Conservation (phyloP, 1,140 invertebrate genomes). For the Drosophila trapezifrons region DNA sequence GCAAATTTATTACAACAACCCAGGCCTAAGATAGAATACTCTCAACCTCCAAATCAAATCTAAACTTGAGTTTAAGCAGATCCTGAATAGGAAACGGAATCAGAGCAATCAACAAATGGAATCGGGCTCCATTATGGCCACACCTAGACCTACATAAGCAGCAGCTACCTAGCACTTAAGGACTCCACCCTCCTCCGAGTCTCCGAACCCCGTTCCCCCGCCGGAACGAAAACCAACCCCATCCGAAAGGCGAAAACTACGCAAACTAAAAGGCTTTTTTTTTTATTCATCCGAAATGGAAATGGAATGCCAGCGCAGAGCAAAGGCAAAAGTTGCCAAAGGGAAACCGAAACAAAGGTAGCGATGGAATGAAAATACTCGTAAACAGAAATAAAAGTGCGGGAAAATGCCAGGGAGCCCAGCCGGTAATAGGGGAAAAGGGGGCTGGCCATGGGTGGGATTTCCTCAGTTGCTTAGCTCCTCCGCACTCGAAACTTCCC, state of each 20-base stretch:
- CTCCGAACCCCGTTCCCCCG: neutral
- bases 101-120: conserved; percentile 50
- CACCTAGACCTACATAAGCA: conserved; percentile 66
- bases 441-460: conserved; percentile 16
- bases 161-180: conserved; percentile 37
- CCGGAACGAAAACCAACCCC: conserved; percentile 33
- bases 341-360: conserved; percentile 60
- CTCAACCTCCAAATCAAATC: neutral
- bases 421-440: neutral
- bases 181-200: conserved; percentile 1
- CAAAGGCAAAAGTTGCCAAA: conserved; percentile 59
- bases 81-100: conserved; percentile 5
- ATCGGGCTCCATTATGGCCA: conserved; percentile 35
- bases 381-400: too few relatives aligned
- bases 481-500: neutral
- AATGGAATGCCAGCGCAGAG: conserved; percentile 55
- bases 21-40: neutral
- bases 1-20: neutral
- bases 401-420: conserved; percentile 35
- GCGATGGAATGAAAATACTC: conserved; percentile 52
- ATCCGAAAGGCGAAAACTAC: conserved; percentile 44
- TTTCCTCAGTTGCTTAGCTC: conserved; percentile 6
- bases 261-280: conserved; percentile 55
- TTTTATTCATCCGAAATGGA: conserved; percentile 37
- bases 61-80: neutral